Base-by-base conservation (phyloP, 1,140 invertebrate genomes). In the Frieseomelitta varia region DNA sequence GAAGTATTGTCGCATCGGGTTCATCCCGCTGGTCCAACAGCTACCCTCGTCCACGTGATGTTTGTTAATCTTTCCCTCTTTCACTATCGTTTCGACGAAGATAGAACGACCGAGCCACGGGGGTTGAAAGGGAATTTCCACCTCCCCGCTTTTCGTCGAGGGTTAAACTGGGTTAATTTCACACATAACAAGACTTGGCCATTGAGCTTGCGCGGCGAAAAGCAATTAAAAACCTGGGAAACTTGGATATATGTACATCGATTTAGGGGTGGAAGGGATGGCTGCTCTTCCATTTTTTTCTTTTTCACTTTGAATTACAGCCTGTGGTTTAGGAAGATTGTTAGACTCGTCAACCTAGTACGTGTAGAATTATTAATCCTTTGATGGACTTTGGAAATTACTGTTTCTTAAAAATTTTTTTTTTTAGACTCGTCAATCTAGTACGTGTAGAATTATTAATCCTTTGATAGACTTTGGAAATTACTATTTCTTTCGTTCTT, bases 91-190 rank as follows among this genome's bases (percentile, higher is more conserved):
- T 74, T 63, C 21, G 34, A 24, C 79, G 56, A 15, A 27, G 39
- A 11, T n/a, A 58, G 65, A 73, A 81, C 47, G 56, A 53, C 53
- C 69, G 39, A 47, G n/a, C 34, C 21, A 24, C 12, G 58, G 79
- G 56, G 68, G 34, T n/a, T 81, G 69, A 81, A 81, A 81, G 79
- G 51, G 81, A 88, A 87, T 88, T 80, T 88, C 61, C 58, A 72
- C 65, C 56, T 47, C 47, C 81, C 27, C 27, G 10, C 6, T 34
- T 30, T 21, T 77, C 72, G 58, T 27, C 27, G 65, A 74, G 79
- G 76, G 79, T 91, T 47, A 90, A 90, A 92, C 90, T 89, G 85
- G 89, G 87, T 87, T 90, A 92, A 90, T 87, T 88, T 91, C 71
- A 82, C 90, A 84, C 86, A 76, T 87, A 65, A 78, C 72, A 76